phyloP scores from a whole-genome alignment of 2,797 vertebrate genomes.

The Leuciscus waleckii region DNA sequence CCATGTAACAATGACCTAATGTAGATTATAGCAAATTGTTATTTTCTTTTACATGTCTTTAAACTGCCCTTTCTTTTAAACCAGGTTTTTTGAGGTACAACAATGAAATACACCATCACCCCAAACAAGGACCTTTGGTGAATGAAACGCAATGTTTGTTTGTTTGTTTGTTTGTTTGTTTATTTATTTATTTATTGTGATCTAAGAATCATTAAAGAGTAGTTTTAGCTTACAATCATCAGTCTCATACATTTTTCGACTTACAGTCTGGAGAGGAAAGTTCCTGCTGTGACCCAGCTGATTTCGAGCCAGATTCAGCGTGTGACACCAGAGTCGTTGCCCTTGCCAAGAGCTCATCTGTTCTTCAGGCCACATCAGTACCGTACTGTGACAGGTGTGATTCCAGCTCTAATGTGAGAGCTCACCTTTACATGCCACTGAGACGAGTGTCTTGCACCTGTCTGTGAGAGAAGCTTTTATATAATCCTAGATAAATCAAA shows the following conservation, averaged over 20 bases:
- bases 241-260: neutral
- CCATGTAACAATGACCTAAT: neutral
- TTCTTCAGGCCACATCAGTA: slow-evolving; percentile 4
- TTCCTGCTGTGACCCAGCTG: neutral
- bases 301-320: neutral
- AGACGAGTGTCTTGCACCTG: neutral
- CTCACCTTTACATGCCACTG: slow-evolving; percentile 39
- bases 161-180: too few relatives aligned
- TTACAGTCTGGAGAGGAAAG: neutral
- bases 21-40: neutral
- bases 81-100: neutral
- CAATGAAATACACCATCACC: neutral
- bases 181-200: neutral
- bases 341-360: slow-evolving; percentile 24
- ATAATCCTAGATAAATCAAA: neutral
- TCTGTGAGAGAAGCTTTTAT: neutral
- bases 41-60: neutral
- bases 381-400: slow-evolving; percentile 27
- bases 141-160: too few relatives aligned
- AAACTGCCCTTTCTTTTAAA: neutral
- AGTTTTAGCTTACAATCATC: neutral
- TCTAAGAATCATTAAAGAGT: neutral
- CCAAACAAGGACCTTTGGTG: too few relatives aligned
- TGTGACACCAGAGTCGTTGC: neutral
- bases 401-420: slow-evolving; percentile 34